Conservation (phyloP, 2,888 invertebrate genomes). For the Drosophila crucigera region DNA sequence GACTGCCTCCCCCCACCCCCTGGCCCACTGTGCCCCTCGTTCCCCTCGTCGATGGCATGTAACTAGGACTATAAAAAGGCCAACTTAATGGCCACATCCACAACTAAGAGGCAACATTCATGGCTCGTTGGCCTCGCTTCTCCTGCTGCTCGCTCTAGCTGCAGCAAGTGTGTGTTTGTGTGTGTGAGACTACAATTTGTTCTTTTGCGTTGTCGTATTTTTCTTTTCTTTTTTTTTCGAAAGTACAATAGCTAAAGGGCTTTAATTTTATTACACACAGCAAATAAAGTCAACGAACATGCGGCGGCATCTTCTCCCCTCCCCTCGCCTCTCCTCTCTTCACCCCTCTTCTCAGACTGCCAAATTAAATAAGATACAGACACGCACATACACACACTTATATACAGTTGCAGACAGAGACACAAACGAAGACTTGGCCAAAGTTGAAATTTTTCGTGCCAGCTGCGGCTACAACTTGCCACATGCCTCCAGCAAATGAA, state of each 20-base stretch:
- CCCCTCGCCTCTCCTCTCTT: background rate
- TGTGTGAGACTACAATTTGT: slow-evolving; percentile 65
- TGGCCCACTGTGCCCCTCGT: background rate
- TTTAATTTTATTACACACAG: slow-evolving; percentile 80
- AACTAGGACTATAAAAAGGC: slow-evolving; percentile 74
- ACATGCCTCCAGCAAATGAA: slow-evolving; percentile 47
- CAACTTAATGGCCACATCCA: slow-evolving; percentile 80
- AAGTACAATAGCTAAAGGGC: slow-evolving; percentile 81
- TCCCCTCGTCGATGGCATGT: slow-evolving; percentile 36
- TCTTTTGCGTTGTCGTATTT: slow-evolving; percentile 36
- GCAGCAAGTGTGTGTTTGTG: slow-evolving; percentile 3
- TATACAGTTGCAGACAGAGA: slow-evolving; percentile 2
- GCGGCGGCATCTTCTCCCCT: slow-evolving; percentile 53
- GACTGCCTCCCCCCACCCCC: background rate
- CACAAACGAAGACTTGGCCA: slow-evolving; percentile 38
- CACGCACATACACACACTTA: slow-evolving; percentile 6
- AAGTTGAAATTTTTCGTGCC: slow-evolving; percentile 71
- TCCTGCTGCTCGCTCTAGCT: slow-evolving; percentile 4
- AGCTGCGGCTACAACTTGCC: slow-evolving; percentile 75
- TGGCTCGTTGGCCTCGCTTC: slow-evolving; percentile 67
- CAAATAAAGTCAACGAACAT: slow-evolving; percentile 80
- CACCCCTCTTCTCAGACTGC: slow-evolving; percentile 15
- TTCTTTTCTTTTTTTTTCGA: slow-evolving; percentile 33
- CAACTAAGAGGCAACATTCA: slow-evolving; percentile 77
- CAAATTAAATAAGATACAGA: slow-evolving; percentile 75